These are phyloP conservation scores for Perizoma flavofasciatum DNA, from an alignment of 2,888 invertebrate genomes.

Conservation along the genomic window DNA sequence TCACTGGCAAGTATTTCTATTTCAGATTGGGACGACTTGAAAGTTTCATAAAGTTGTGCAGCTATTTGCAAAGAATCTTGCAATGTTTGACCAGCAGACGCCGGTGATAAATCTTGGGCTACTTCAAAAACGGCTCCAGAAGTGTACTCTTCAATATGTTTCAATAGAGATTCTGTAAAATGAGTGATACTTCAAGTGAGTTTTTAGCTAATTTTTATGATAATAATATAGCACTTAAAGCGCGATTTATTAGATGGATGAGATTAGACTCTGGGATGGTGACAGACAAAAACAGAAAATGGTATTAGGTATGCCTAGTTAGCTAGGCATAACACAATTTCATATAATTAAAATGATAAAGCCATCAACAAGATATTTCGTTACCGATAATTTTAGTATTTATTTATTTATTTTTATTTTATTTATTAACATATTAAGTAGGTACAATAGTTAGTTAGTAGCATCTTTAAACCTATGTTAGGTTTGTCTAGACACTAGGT, in stretches of 20 bases:
- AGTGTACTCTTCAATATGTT: conserved; percentile 12
- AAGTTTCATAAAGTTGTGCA: conserved; percentile 5
- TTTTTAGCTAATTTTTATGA: neutral
- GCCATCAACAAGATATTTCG: neutral
- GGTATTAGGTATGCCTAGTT: neutral
- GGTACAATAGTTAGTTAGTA: too few species aligned
- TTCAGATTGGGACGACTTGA: neutral
- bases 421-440: too few species aligned
- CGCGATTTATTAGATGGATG: neutral
- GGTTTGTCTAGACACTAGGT: too few species aligned
- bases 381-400: too few species aligned
- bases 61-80: conserved; percentile 7
- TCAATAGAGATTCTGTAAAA: conserved; percentile 14
- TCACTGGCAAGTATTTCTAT: too few species aligned
- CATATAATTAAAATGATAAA: neutral
- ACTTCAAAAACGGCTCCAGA: conserved; percentile 12
- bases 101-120: conserved; percentile 2
- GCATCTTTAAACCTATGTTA: too few species aligned
- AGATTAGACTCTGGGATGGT: neutral
- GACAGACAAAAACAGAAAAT: neutral
- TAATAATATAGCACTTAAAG: neutral
- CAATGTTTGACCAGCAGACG: neutral
- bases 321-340: neutral
- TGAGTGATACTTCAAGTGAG: neutral
- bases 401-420: too few species aligned